Conservation (phyloP, 1,140 invertebrate species). For the Dendrolimus punctatus region DNA sequence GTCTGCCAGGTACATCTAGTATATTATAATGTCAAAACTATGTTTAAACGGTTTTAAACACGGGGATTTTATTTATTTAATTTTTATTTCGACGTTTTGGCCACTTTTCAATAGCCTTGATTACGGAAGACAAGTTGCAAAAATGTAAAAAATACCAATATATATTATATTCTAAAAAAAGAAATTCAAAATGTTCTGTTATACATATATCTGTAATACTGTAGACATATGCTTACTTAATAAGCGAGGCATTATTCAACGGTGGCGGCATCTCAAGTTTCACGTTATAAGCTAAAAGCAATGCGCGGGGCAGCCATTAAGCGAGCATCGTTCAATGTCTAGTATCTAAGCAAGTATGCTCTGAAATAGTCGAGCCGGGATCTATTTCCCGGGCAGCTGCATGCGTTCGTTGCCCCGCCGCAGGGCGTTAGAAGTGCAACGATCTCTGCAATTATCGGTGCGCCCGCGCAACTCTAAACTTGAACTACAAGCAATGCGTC, state of each 20-base stretch:
- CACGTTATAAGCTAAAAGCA: conserved; percentile 40
- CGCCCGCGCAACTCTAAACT: conserved; percentile 51
- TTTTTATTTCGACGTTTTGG: no score
- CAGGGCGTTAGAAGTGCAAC: conserved; percentile 65
- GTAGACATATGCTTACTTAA: no score
- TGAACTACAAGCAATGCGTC: conserved; percentile 54
- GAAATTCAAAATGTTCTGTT: no score
- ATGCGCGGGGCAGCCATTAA: conserved; percentile 22
- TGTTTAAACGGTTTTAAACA: no score
- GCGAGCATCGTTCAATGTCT: conserved; percentile 3
- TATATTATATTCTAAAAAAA: no score
- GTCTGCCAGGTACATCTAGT: no score
- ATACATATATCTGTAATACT: no score
- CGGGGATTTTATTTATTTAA: no score
- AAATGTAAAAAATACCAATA: no score
- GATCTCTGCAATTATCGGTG: conserved; percentile 55
- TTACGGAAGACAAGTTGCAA: no score
- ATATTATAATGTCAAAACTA: no score
- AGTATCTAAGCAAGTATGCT: conserved; percentile 50
- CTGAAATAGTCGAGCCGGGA: conserved; percentile 69
- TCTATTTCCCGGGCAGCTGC: conserved; percentile 68
- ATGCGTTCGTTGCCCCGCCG: conserved; percentile 62
- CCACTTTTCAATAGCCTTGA: no score
- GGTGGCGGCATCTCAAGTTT: conserved; percentile 35
- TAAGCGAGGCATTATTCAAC: conserved; percentile 14